These are phyloP conservation scores for Trisateles emortualis DNA, from an alignment of 2,888 invertebrate species.

Conservation along the genomic window DNA sequence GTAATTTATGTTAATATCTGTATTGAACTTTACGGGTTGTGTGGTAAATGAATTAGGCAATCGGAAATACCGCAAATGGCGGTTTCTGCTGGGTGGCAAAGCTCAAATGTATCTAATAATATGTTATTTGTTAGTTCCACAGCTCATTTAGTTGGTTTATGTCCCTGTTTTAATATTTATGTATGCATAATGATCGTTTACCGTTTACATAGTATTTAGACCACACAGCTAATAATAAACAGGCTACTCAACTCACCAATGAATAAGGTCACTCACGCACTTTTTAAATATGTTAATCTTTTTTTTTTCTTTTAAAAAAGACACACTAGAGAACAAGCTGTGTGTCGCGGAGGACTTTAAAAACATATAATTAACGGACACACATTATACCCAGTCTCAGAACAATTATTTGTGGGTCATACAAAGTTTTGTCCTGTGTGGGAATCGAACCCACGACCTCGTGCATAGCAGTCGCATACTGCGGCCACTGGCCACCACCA, in stretches of 20 bases:
- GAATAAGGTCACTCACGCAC: not conserved
- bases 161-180: slow-evolving; percentile 35
- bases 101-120: slow-evolving; percentile 39
- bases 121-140: slow-evolving; percentile 37
- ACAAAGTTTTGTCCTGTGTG: too few relatives aligned
- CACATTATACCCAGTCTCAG: too few relatives aligned
- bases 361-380: too few relatives aligned
- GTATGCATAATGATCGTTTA: slow-evolving; percentile 23
- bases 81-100: slow-evolving; percentile 63
- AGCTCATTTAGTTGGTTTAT: slow-evolving; percentile 37
- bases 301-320: too few relatives aligned
- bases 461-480: too few relatives aligned
- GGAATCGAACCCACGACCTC: too few relatives aligned
- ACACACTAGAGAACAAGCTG: too few relatives aligned
- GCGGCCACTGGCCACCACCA: too few relatives aligned
- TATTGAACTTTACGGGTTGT: slow-evolving; percentile 63
- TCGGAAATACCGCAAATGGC: slow-evolving; percentile 80
- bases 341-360: too few relatives aligned
- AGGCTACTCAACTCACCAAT: not conserved
- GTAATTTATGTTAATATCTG: slow-evolving; percentile 76
- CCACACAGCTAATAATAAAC: slow-evolving; percentile 6
- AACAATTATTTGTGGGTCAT: too few relatives aligned
- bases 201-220: slow-evolving; percentile 7
- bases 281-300: too few relatives aligned
- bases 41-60: slow-evolving; percentile 71